Evolutionary conservation across 2,888 invertebrate genomes (phyloP), one percentile per base, ranked within the genome.

Genomic region (Torymus texanus): DNA sequence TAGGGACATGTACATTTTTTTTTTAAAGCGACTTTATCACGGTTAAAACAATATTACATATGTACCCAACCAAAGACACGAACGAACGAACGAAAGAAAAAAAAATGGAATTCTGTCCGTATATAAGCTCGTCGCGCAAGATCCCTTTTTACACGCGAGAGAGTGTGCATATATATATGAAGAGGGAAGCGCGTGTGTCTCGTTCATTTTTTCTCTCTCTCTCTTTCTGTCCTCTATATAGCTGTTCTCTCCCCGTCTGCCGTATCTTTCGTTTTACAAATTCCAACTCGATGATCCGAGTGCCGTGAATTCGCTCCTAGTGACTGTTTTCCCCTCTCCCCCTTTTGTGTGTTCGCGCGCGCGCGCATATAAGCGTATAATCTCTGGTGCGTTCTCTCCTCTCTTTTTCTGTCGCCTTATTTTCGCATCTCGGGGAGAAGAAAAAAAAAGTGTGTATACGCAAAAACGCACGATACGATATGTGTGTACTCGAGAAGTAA

Each of bases 41-140:
- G 58, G 51, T 72, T 61, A 66, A 50, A 68, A 68, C 12, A 71
- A 58, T 70, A 56, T 16, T 63, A 66, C 56, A 70, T 63, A 71
- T 67, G 67, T 55, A 67, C 65, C 67, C 78, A 81, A 78, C 81
- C 81, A 81, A 81, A 81, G 81, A 81, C 72, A 71, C 61, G 63
- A 77, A 77, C 8, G 41, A 41, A 21, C 21, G 21, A 21, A 21
- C 21, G 21, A 21, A 21, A 2, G 2, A 41, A 41, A 41, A 29
- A 41, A 41, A 41, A 41, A 41, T 41, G 41, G 8, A 78, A 71
- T 59, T 81, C 75, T 78, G 78, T 78, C 71, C 75, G 10, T 41
- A 41, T 41, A 41, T 41, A 78, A 78, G 74, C 76, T 78, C 75
- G 70, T 67, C 75, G 78, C 75, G 68, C 63, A 8, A 41, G 21